A percentile compares a stretch with the other conserved stretches of the same genome.
Conservation (phyloP, 1,140 invertebrate genomes). For the Portunus trituberculatus region DNA sequence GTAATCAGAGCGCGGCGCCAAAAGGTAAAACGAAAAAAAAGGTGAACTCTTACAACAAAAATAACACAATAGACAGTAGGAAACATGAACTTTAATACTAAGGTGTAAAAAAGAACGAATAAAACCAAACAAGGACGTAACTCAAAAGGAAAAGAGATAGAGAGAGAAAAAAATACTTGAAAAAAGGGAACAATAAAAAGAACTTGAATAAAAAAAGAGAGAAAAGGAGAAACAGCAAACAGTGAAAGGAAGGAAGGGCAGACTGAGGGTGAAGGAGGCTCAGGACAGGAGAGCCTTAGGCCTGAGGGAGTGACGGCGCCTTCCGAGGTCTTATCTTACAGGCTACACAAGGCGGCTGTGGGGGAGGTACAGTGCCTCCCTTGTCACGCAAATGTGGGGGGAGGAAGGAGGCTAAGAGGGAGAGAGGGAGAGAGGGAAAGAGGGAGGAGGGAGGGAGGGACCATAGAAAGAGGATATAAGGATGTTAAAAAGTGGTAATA, state of each 20-base stretch:
- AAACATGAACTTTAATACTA: neutral
- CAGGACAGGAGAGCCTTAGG: neutral
- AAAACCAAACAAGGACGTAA: no score
- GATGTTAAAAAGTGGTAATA: neutral
- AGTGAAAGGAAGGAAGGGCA: neutral
- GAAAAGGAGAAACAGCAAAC: neutral
- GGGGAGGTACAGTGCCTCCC: slow-evolving; percentile 51
- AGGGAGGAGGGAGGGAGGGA: neutral
- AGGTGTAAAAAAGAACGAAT: no score
- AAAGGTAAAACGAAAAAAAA: neutral
- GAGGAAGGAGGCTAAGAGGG: neutral
- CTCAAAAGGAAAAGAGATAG: neutral
- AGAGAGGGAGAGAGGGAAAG: neutral
- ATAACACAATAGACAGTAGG: neutral
- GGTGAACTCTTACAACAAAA: neutral
- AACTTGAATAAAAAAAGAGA: neutral
- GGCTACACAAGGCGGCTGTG: slow-evolving; percentile 39
- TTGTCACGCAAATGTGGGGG: slow-evolving; percentile 59
- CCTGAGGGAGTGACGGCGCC: slow-evolving; percentile 17
- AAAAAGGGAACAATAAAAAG: neutral
- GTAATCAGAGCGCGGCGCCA: neutral
- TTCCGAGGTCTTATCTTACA: slow-evolving; percentile 35
- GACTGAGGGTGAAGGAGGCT: neutral
- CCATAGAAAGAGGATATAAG: neutral
- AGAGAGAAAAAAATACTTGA: neutral